Evolutionary conservation across 2,113 vertebrate genomes (phyloP).

Genomic region (Riparia riparia): DNA sequence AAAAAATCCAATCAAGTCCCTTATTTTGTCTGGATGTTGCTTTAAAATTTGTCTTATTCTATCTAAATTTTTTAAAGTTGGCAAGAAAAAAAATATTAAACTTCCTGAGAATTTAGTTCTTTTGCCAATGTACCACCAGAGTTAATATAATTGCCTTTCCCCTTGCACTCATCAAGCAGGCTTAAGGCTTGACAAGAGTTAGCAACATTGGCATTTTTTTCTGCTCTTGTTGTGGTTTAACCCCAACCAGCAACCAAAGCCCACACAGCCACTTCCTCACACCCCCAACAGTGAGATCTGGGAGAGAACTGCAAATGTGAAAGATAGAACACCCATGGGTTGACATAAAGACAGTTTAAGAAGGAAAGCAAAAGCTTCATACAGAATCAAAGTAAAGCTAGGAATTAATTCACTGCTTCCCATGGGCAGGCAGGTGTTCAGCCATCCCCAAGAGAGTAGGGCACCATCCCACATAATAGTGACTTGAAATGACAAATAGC

Average conservation of each 20-base stretch:
- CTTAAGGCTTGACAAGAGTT: neutral
- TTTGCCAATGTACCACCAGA: neutral
- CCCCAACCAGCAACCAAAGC: neutral
- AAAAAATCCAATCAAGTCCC: neutral
- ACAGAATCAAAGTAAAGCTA: neutral
- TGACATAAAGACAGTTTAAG: neutral
- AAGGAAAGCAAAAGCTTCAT: neutral
- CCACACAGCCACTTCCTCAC: fast-evolving
- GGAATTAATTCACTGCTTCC: neutral
- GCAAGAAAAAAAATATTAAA: neutral
- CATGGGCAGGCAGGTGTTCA: neutral
- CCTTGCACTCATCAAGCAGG: neutral
- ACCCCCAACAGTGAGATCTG: neutral
- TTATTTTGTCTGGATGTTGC: neutral
- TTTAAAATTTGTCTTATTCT: neutral
- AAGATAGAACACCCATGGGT: neutral
- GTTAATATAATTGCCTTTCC: neutral
- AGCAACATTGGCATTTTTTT: neutral
- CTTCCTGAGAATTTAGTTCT: neutral
- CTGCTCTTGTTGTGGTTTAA: neutral
- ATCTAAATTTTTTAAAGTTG: neutral
- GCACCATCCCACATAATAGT: neutral
- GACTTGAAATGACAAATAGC: neutral
- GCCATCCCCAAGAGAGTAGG: too few relatives aligned
- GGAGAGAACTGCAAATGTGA: neutral